Conservation (phyloP, 2,888 invertebrate genomes). For the Orgyia antiqua region DNA sequence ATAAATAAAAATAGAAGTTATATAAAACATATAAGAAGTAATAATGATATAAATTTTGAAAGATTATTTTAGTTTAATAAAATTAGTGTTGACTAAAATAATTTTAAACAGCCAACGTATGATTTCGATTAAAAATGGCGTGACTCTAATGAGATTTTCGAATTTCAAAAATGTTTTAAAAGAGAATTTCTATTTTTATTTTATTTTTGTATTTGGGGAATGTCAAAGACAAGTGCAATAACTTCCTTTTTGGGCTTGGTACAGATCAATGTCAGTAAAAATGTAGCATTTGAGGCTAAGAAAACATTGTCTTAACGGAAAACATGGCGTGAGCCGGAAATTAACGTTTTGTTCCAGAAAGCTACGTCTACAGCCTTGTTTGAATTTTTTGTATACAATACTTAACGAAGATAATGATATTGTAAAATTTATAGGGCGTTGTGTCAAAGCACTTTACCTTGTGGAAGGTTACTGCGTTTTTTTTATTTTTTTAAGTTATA, state of each 20-base stretch:
- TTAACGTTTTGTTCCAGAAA: conserved; percentile 46
- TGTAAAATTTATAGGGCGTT: background rate
- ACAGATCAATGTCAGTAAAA: too few species aligned
- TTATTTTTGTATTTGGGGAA: conserved; percentile 10
- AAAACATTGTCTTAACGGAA: conserved; percentile 16
- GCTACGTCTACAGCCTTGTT: conserved; percentile 23
- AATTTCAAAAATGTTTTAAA: background rate
- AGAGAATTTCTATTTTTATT: conserved; percentile 6
- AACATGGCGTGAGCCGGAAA: conserved; percentile 45
- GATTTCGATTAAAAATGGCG: too few species aligned
- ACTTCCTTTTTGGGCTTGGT: too few species aligned
- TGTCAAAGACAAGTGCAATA: too few species aligned
- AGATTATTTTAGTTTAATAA: conserved; percentile 3
- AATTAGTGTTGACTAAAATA: background rate
- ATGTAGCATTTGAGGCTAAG: conserved; percentile 11
- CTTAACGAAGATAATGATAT: background rate
- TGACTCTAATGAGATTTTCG: background rate
- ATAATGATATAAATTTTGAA: conserved; percentile 7
- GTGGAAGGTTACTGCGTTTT: too few species aligned
- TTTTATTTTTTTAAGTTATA: too few species aligned
- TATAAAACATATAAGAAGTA: conserved; percentile 15
- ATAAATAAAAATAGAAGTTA: conserved; percentile 19
- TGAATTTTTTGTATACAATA: conserved; percentile 16
- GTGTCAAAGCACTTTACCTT: too few species aligned
- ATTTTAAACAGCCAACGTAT: too few species aligned